These are phyloP conservation scores for Drosophila aff. DNA, from an alignment of 1,140 invertebrate genomes.

Conservation along the genomic window DNA sequence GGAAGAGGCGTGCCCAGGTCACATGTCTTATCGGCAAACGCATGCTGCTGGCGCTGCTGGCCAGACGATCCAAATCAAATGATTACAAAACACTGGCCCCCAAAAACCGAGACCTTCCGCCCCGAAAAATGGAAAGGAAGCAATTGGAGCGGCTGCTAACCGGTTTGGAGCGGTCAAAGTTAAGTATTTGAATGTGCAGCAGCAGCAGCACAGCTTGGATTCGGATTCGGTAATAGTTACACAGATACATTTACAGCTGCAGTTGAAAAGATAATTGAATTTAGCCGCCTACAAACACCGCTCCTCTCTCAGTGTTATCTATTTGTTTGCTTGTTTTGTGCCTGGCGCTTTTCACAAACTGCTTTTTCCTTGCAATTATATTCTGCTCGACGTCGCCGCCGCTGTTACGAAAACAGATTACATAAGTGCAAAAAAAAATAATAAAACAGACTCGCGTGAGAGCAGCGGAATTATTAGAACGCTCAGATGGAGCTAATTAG, in stretches of 20 bases:
- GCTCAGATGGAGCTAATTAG: constrained; percentile 35
- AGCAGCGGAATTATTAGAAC: constrained; percentile 42
- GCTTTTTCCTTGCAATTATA: constrained; percentile 69
- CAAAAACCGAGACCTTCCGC: not conserved
- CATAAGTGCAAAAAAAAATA: constrained; percentile 72
- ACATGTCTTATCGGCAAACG: constrained; percentile 38
- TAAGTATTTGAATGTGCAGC: constrained; percentile 51
- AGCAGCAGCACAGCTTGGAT: not conserved
- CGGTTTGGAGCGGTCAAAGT: constrained; percentile 57
- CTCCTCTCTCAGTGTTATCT: constrained; percentile 55
- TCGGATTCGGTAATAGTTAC: constrained; percentile 18
- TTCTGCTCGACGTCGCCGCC: constrained; percentile 47
- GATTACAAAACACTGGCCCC: constrained; percentile 47
- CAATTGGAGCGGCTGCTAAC: constrained; percentile 38
- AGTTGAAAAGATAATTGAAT: constrained; percentile 46
- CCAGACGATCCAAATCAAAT: constrained; percentile 31
- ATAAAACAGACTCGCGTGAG: constrained; percentile 51
- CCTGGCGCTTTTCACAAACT: constrained; percentile 48
- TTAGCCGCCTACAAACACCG: constrained; percentile 19
- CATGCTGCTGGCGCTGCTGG: constrained; percentile 12
- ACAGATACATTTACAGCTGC: constrained; percentile 18
- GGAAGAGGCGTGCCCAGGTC: constrained; percentile 38
- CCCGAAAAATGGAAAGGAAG: constrained; percentile 10
- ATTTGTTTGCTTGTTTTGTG: constrained; percentile 56
- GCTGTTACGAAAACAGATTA: constrained; percentile 81